Base-by-base conservation (phyloP, 2,888 invertebrate genomes). In the Cataglyphis cursor region DNA sequence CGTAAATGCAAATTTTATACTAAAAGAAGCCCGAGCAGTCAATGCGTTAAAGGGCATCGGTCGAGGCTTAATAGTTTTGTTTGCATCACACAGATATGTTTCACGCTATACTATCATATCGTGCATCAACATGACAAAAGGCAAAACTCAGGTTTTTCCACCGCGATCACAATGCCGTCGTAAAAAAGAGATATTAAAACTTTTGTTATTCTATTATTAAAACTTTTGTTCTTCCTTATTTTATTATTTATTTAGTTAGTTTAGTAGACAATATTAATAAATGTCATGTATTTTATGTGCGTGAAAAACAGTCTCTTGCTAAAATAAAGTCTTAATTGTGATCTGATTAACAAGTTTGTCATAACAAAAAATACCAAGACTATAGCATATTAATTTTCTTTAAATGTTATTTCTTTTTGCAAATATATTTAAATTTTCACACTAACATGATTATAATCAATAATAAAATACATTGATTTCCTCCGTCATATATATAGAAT, bases 1-100 rank as follows among this genome's bases (percentile, higher is more conserved):
- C 82, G 82, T 80, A 80, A 82, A 82, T 82, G 82, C 80, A 82
- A 82, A 82, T 82, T 80, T 80, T 82, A 68, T 82, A 82, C 82
- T 80, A 82, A 82, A 82, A 82, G 80, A 82, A 82, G 78, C 65
- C 35, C 21, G 62, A 35, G 41, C 75, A 81, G 74, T 81, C 81
- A 73, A 81, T 73, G 73, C 78, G 78, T 80, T 80, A 80, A 80
- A 80, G 78, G 78, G 78, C 78, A 80, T 80, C 70, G 70, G 70
- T 76, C 66, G 66, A 76, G 65, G 66, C 78, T 80, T 59, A 80
- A 80, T 80, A 80, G 78, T 80, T 76, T 80, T 80, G 78, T 80
- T 70, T 80, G 78, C 70, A 80, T 80, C 78, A 70, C 68, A 78
- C 35, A 59, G 44, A 78, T 44, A 78, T 57, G 35, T 66, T n/a